Evolutionary conservation across 2,113 vertebrate species (phyloP).

Genomic region (Calonectris borealis): DNA sequence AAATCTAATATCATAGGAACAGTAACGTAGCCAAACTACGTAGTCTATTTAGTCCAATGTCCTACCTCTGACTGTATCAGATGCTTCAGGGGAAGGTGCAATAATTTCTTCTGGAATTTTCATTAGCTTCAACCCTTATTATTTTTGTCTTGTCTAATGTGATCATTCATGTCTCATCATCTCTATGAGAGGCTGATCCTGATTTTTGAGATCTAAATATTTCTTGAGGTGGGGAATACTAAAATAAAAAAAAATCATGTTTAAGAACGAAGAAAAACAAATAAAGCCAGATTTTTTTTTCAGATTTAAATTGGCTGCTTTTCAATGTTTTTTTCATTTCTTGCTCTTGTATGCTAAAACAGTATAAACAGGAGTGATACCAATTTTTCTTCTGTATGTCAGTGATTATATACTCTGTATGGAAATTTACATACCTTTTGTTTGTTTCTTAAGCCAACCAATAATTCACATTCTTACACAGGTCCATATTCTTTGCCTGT

Average conservation of each 20-base stretch:
- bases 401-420: not conserved
- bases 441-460: not conserved
- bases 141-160: not conserved
- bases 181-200: not conserved
- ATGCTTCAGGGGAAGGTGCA: conserved; percentile 50
- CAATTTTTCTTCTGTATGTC: not conserved
- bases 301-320: not conserved
- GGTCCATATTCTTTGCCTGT: not conserved
- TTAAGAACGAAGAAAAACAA: not conserved
- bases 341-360: not conserved
- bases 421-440: not conserved
- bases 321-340: not conserved
- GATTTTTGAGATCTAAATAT: not conserved
- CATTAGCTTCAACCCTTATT: not conserved
- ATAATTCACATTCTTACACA: not conserved
- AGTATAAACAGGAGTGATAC: not conserved
- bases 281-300: not conserved
- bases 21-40: not conserved
- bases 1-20: not conserved
- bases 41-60: conserved; percentile 9
- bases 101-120: not conserved
- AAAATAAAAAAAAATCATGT: not conserved
- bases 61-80: conserved; percentile 32
- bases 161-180: not conserved
- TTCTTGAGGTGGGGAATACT: not conserved